phyloP scores from a whole-genome alignment of 2,797 vertebrate species.

The Alosa sapidissima region DNA sequence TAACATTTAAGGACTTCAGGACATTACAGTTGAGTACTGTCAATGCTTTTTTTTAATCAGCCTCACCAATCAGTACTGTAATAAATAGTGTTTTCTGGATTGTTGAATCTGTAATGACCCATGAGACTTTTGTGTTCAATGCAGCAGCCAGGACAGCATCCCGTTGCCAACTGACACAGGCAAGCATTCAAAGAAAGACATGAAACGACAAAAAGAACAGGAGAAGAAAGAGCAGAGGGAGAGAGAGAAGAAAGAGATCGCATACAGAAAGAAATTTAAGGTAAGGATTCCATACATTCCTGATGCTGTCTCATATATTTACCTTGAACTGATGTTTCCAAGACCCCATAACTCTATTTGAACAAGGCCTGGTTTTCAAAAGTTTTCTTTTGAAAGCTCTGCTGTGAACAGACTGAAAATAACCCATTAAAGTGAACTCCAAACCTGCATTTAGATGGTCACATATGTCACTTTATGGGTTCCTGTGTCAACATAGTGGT shows the following conservation, averaged over 20 bases:
- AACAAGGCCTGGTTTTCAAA: background rate
- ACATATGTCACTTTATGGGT: background rate
- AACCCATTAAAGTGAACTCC: background rate
- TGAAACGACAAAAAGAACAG: slow-evolving; percentile 57
- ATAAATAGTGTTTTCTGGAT: background rate
- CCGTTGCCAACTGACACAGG: background rate
- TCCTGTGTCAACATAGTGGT: background rate
- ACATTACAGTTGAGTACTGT: background rate
- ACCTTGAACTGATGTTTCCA: background rate
- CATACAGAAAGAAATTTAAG: slow-evolving; percentile 73
- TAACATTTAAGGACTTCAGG: background rate
- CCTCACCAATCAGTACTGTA: background rate
- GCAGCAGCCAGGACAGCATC: slow-evolving; percentile 42
- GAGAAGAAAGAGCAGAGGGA: slow-evolving; percentile 63
- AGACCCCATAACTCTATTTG: background rate
- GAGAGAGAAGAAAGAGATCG: slow-evolving; percentile 65
- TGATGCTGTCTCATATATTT: background rate
- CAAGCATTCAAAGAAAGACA: slow-evolving; percentile 53
- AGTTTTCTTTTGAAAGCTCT: background rate
- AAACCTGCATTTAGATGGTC: background rate
- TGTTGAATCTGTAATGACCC: background rate
- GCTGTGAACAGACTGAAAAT: background rate
- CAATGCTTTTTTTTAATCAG: background rate
- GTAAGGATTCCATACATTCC: slow-evolving; percentile 49
- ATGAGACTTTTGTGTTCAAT: background rate